These are phyloP conservation scores for Delia radicum DNA, from an alignment of 1,140 invertebrate genomes.

Conservation along the genomic window DNA sequence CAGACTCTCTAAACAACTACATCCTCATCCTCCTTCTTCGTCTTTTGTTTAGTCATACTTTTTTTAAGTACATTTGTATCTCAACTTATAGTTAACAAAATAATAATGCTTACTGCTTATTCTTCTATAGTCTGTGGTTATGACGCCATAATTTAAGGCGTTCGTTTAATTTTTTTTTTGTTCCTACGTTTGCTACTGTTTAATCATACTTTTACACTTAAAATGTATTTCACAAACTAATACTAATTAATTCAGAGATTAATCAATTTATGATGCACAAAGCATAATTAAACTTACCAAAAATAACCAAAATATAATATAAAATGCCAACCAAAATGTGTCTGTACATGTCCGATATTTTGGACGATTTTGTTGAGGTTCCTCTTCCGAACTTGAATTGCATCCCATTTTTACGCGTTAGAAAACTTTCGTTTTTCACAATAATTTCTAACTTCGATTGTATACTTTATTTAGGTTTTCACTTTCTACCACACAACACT, in stretches of 20 bases:
- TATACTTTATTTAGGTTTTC: too few species aligned
- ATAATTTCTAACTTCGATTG: too few species aligned
- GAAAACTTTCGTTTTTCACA: neutral
- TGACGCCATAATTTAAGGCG: slow-evolving; percentile 5
- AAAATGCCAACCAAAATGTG: slow-evolving; percentile 79
- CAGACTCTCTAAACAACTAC: too few species aligned
- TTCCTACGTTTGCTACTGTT: neutral
- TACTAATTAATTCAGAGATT: neutral
- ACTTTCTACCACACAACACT: neutral
- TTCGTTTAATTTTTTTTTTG: neutral
- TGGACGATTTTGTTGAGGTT: slow-evolving; percentile 38
- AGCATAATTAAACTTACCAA: slow-evolving; percentile 68
- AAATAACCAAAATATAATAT: slow-evolving; percentile 81
- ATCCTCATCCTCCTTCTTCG: too few species aligned
- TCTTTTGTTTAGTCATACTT: too few species aligned
- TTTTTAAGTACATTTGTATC: neutral
- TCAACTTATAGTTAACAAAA: neutral
- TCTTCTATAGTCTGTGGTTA: neutral
- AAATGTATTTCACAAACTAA: neutral
- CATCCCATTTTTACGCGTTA: slow-evolving; percentile 41
- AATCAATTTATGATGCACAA: neutral
- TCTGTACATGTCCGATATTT: slow-evolving; percentile 75
- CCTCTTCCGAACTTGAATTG: slow-evolving; percentile 50
- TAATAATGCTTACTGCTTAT: neutral
- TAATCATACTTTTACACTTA: neutral